A percentile compares a stretch with the other conserved stretches of the same genome.
Conservation (phyloP, 2,797 vertebrate genomes). For the Poecilia gillii region DNA sequence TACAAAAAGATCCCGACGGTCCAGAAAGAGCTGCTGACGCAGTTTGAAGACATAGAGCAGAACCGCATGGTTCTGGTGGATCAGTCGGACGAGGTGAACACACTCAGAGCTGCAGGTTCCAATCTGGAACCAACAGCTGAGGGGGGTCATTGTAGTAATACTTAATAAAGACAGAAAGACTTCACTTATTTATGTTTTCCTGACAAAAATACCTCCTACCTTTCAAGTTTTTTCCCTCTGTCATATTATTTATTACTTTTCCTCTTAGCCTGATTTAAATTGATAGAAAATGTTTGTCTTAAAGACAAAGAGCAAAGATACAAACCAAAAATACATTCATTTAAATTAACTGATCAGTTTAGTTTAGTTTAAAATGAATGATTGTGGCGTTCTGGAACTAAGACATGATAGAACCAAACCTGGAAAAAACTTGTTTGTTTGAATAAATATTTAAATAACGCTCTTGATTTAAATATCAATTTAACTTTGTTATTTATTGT, state of each 20-base stretch:
- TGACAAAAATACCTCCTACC: not conserved
- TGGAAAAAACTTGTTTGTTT: not conserved
- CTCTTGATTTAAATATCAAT: not conserved
- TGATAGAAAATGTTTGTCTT: not conserved
- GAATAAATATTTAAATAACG: not conserved
- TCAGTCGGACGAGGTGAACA: not conserved
- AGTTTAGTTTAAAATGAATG: not conserved
- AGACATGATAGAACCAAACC: not conserved
- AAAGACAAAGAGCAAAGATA: not conserved
- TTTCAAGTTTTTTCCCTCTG: too few relatives aligned
- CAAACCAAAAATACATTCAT: not conserved
- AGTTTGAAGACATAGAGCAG: slow-evolving; percentile 73
- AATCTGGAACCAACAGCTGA: slow-evolving; percentile 5
- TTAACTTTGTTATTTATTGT: not conserved
- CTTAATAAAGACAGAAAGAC: not conserved
- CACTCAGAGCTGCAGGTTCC: not conserved
- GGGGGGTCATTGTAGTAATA: not conserved
- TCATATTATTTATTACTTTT: not conserved
- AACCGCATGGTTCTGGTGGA: slow-evolving; percentile 62
- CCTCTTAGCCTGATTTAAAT: not conserved
- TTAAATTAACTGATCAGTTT: not conserved
- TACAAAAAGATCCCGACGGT: slow-evolving; percentile 55
- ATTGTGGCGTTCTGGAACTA: not conserved
- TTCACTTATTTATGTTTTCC: not conserved
- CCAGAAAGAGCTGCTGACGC: slow-evolving; percentile 62